Conservation (phyloP, 2,113 vertebrate species). For the Sarotherodon lohbergeri region DNA sequence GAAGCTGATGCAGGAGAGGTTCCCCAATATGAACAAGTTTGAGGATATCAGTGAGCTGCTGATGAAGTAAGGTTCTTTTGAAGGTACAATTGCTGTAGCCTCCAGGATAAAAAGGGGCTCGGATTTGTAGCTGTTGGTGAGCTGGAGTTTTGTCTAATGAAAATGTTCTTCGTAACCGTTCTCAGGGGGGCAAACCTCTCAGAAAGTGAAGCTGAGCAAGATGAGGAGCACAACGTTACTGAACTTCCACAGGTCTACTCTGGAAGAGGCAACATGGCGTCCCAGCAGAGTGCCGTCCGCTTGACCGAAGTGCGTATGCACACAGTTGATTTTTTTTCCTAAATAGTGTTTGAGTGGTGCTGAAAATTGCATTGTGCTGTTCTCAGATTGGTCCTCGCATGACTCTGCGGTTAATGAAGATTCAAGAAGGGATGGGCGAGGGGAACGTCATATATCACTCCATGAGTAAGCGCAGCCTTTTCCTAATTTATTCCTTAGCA, state of each 20-base stretch:
- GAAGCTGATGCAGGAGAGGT: conserved; percentile 90
- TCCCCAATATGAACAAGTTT: conserved; percentile 89
- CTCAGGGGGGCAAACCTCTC: conserved; percentile 83
- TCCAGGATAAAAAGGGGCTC: neutral
- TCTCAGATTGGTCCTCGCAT: conserved; percentile 87
- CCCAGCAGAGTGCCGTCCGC: conserved; percentile 86
- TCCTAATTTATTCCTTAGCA: neutral
- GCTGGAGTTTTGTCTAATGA: neutral
- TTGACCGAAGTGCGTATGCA: conserved; percentile 79
- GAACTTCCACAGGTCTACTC: conserved; percentile 84
- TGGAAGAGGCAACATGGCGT: conserved; percentile 85
- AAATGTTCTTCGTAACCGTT: neutral
- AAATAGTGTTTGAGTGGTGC: accelerated
- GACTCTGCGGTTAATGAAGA: conserved; percentile 83
- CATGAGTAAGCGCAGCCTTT: conserved; percentile 65
- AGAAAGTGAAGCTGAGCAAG: conserved; percentile 88
- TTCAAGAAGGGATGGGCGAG: conserved; percentile 83
- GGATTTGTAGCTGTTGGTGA: neutral
- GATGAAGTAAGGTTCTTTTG: conserved; percentile 74
- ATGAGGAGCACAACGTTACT: conserved; percentile 84
- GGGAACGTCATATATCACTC: conserved; percentile 85
- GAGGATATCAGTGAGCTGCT: conserved; percentile 93
- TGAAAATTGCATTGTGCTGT: neutral
- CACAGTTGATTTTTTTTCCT: accelerated
- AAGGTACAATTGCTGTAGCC: neutral